Evolutionary conservation across 2,888 invertebrate species (phyloP).

Genomic region (Aplocera efformata): DNA sequence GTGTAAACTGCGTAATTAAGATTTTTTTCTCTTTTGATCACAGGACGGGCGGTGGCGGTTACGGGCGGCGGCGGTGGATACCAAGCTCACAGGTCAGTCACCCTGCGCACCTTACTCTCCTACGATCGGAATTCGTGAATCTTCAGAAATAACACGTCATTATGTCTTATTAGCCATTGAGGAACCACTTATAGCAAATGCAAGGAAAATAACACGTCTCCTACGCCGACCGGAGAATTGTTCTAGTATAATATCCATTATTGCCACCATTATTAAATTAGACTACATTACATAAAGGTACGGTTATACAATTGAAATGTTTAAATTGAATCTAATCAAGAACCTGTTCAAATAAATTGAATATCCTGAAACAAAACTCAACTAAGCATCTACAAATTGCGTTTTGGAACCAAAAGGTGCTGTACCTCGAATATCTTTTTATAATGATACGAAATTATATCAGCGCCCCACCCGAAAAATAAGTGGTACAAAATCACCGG

Average conservation of each 20-base stretch:
- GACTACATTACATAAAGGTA: conserved; percentile 39
- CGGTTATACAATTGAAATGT: conserved; percentile 22
- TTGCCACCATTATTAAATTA: conserved; percentile 59
- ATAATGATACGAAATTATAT: conserved; percentile 27
- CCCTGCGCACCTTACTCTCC: conserved; percentile 58
- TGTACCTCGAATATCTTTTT: conserved; percentile 17
- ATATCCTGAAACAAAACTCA: neutral
- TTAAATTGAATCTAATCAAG: conserved; percentile 10
- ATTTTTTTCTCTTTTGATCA: conserved; percentile 58
- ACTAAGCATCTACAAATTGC: conserved; percentile 14
- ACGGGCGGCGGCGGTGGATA: conserved; percentile 55
- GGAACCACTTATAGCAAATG: conserved; percentile 73
- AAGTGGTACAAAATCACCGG: conserved; percentile 56
- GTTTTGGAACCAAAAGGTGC: neutral
- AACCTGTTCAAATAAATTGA: conserved; percentile 1
- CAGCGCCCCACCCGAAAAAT: conserved; percentile 31
- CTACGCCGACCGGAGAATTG: conserved; percentile 45
- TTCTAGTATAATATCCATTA: conserved; percentile 56
- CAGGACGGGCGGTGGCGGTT: conserved; percentile 61
- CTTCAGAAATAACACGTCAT: conserved; percentile 75
- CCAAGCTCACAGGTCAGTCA: conserved; percentile 68
- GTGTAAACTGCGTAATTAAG: conserved; percentile 61
- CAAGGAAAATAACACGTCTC: conserved; percentile 67
- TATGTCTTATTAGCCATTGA: conserved; percentile 72
- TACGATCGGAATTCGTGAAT: conserved; percentile 73